phyloP scores from a whole-genome alignment of 2,888 invertebrate species.

The Phoenoteleia sp. region DNA sequence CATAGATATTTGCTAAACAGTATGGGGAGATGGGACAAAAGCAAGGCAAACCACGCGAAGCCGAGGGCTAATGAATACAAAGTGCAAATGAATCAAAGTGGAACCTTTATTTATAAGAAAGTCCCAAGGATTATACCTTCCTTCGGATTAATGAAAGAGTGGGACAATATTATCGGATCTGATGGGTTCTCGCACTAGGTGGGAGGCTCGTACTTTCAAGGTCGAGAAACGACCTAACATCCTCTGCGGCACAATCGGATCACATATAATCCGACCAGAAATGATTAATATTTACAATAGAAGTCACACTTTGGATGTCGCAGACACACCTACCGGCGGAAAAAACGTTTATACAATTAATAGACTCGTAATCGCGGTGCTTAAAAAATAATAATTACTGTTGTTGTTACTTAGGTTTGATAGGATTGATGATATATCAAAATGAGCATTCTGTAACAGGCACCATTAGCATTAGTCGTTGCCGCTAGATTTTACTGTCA shows the following conservation, averaged over 20 bases:
- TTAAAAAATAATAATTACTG: slow-evolving; percentile 2
- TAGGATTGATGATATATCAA: background rate
- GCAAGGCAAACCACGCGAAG: slow-evolving; percentile 74
- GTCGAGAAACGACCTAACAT: slow-evolving; percentile 63
- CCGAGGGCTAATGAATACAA: slow-evolving; percentile 81
- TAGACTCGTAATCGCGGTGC: background rate
- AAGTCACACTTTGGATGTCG: slow-evolving; percentile 44
- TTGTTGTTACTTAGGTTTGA: slow-evolving; percentile 7
- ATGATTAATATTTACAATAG: slow-evolving; percentile 37
- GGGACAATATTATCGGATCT: slow-evolving; percentile 63
- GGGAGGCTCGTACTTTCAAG: slow-evolving; percentile 73
- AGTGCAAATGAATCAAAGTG: slow-evolving; percentile 79
- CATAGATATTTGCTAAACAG: no score
- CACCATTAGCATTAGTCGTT: background rate
- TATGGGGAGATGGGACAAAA: slow-evolving; percentile 27
- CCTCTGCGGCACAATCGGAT: slow-evolving; percentile 50
- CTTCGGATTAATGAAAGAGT: slow-evolving; percentile 74
- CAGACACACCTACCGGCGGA: slow-evolving; percentile 40
- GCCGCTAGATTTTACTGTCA: background rate
- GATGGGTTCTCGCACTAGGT: slow-evolving; percentile 60
- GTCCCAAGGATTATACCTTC: slow-evolving; percentile 84
- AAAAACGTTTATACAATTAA: slow-evolving; percentile 36
- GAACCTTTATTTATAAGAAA: slow-evolving; percentile 85
- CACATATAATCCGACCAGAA: slow-evolving; percentile 39
- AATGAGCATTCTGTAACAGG: slow-evolving; percentile 9